Evolutionary conservation across 64 coral and sea anemone genomes (phyloP), one percentile per base, ranked within the genome.

Genomic region (Actinia tenebrosa): DNA sequence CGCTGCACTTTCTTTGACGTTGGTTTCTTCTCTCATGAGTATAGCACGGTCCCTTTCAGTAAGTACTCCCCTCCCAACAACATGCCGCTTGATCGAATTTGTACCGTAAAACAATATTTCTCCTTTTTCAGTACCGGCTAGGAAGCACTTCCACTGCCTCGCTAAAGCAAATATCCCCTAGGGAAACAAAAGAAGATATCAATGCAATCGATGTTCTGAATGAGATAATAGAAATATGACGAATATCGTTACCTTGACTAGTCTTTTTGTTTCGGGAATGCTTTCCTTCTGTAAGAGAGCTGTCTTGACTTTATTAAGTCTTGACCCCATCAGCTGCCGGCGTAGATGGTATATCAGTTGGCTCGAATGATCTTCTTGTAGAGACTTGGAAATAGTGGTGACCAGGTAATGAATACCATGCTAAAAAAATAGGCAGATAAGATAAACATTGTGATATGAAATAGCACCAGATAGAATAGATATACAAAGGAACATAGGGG

Each of bases 351-450:
- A 99, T 44, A 99, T 95, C 4, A 99, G 69, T 60, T 99, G 97
- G 89, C 97, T 99, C 54, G 97, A 99, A 79, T 99, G 92, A 69
- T 99, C 97, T 61, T 95, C 90, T 60, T 99, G 97, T 78, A 99
- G 84, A 59, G 90, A 99, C 83, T 91, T 92, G 50, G 97, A 87
- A 79, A 90, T 42, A 42, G 78, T 66, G 22, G 87, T 99, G 15
- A 78, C 56, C 63, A 83, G 80, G 45, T 53, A 62, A 44, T 71
- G 54, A 80, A 89, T 84, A 60, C 53, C 87, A 86, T 61, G 45
- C 44, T 93, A 42, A 75, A 30, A 75, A 75, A 75, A 27, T 26
- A 75, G 25, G 79, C 10, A 88, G 60, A 77, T 75, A 4, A 54
- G 26, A 50, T 50, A 50, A 50, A 8, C 7, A 50, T 50, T 8